Evolutionary conservation across 2,113 vertebrate species (phyloP), one percentile per base, ranked within the genome.

Genomic region (Sinocyclocheilus anophthalmus): DNA sequence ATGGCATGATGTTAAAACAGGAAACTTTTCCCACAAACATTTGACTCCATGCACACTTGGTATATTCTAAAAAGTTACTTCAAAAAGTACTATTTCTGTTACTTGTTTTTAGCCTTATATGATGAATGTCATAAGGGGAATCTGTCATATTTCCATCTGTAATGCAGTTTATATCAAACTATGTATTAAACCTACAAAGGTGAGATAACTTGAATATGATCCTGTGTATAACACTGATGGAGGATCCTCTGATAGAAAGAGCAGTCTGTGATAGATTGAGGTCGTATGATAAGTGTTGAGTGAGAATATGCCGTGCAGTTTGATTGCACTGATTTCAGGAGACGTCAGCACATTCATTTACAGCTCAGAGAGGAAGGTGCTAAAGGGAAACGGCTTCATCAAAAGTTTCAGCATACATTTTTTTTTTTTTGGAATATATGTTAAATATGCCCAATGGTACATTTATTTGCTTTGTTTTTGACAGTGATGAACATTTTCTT

Each of bases 181-280:
- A 42, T 26, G 7, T 18, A 26, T 50, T 78, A 78, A 57, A 20
- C 48, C 48, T 18, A 48, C 12, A 69, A 3, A 69, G 65, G 1
- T 69, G 65, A 30, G 30, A 4, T 16, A 69, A 16, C 26, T 70
- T 30, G 3, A 53, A 61, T 57, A 37, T 18, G 50, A 81, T 61
- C 22, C 0, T 22, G 39, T n/a, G 7, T 61, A 61, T 61, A 10
- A 61, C 20, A 0, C 1, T 61, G 57, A 61, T n/a, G 8, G 57
- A 61, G 20, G 57, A 61, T 65, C 24, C 59, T 20, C 39, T 50
- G 24, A 5, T 77, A 63, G 18, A 72, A 39, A 70, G 30, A 48
- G 39, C 77, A 45, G 20, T 24, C 63, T 61, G 57, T 61, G 57
- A 61, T 61, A 80, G 65, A 87, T 83, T 16, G 63, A 11, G 39